Evolutionary conservation across 2,113 vertebrate genomes (phyloP).

Genomic region (Heterotilapia buettikoferi): DNA sequence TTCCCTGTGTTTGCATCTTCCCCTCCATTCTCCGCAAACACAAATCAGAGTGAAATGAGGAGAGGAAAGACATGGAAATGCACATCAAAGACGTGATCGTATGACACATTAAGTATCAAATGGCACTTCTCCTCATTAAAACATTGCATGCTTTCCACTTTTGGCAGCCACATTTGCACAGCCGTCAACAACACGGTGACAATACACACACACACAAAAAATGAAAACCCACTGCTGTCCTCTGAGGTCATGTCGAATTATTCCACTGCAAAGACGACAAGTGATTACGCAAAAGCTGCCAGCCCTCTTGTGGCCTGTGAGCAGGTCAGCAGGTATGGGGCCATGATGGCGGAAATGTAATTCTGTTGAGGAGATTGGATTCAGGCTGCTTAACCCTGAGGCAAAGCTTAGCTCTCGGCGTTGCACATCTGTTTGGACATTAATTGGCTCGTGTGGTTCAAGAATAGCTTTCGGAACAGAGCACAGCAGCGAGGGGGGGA

Average conservation of each 20-base stretch:
- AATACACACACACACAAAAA: not conserved
- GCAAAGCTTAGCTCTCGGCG: slow-evolving; percentile 46
- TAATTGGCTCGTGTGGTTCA: slow-evolving; percentile 66
- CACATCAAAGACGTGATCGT: slow-evolving; percentile 40
- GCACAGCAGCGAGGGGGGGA: not conserved
- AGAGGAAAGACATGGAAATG: not conserved
- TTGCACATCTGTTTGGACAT: slow-evolving; percentile 66
- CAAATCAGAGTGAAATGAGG: slow-evolving; percentile 41
- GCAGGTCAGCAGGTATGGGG: slow-evolving; percentile 33
- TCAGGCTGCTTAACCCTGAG: slow-evolving; percentile 54
- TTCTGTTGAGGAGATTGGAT: slow-evolving; percentile 67
- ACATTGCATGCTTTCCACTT: not conserved
- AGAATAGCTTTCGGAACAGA: slow-evolving; percentile 25
- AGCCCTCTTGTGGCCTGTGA: not conserved
- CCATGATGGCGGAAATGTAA: slow-evolving; percentile 62
- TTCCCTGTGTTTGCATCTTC: slow-evolving; percentile 48
- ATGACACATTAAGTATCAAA: slow-evolving; percentile 15
- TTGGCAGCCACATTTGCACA: not conserved
- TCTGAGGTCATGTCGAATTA: not conserved
- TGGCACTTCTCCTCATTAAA: slow-evolving; percentile 8
- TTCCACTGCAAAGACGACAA: slow-evolving; percentile 9
- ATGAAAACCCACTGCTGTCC: not conserved
- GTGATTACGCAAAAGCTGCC: slow-evolving; percentile 17
- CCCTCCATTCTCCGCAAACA: slow-evolving; percentile 41
- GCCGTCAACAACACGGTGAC: not conserved